Percentiles rank a stretch among this genome's conserved stretches.
Evolutionary conservation across 2,888 invertebrate genomes (phyloP).

Genomic region (Raillietiella orientalis): DNA sequence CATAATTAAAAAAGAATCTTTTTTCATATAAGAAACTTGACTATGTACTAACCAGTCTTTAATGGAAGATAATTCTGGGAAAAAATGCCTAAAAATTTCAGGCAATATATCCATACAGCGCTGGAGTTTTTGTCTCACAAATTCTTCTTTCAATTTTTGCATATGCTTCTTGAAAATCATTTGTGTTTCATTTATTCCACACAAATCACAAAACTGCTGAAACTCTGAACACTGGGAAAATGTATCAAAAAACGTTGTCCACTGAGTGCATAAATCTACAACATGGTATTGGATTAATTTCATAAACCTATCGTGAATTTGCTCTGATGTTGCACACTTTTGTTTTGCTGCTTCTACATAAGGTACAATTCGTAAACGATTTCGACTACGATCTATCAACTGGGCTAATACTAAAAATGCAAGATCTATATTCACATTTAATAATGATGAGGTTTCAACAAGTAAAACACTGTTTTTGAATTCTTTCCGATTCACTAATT

Average conservation of each 20-base stretch:
- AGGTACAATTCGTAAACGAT: conserved; percentile 28
- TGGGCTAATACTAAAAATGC: conserved; percentile 67
- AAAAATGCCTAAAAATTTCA: conserved; percentile 35
- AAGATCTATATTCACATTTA: conserved; percentile 79
- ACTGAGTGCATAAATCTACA: conserved; percentile 31
- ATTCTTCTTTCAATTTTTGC: conserved; percentile 45
- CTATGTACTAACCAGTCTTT: conserved; percentile 22
- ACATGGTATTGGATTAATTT: conserved; percentile 43
- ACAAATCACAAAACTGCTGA: conserved; percentile 40
- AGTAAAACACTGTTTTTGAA: conserved; percentile 38
- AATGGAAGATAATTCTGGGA: conserved; percentile 35
- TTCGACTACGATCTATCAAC: conserved; percentile 63
- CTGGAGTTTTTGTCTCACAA: conserved; percentile 35
- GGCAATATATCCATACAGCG: conserved; percentile 43
- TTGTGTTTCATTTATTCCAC: conserved; percentile 45
- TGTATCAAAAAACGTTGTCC: conserved; percentile 58
- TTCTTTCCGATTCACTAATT: conserved; percentile 57
- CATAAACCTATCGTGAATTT: conserved; percentile 63
- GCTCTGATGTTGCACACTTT: conserved; percentile 56
- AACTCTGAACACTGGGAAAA: conserved; percentile 61
- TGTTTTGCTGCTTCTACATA: conserved; percentile 53
- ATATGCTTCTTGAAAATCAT: conserved; percentile 44
- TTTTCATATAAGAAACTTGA: conserved; percentile 1
- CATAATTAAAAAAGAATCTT: not conserved
- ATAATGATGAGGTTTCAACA: conserved; percentile 79